A percentile compares a stretch with the other conserved stretches of the same genome.
Evolutionary conservation across 2,113 vertebrate species (phyloP).

Genomic region (Psophia crepitans): DNA sequence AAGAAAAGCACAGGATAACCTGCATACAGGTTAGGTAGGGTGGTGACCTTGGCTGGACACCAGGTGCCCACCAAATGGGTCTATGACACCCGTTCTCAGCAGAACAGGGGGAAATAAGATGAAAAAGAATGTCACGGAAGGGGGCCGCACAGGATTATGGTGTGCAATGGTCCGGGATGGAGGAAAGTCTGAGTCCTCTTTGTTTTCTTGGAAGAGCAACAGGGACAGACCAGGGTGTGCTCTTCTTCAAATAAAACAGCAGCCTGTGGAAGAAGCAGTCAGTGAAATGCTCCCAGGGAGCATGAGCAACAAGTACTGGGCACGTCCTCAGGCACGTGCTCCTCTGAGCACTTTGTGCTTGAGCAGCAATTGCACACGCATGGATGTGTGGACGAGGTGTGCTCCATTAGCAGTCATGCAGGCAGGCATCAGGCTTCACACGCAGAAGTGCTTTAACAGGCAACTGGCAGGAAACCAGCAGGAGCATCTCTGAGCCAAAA

Average conservation of each 20-base stretch:
- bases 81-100: not conserved
- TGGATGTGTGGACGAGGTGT: not conserved
- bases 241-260: not conserved
- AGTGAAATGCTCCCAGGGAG: not conserved
- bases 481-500: no score
- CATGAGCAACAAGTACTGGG: not conserved
- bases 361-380: not conserved
- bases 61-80: not conserved
- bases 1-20: not conserved
- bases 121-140: not conserved
- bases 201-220: not conserved
- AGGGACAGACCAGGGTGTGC: fast-evolving
- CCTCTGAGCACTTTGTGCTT: no score
- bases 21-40: not conserved
- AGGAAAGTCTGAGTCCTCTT: not conserved
- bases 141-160: not conserved
- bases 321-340: not conserved
- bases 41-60: not conserved
- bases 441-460: no score
- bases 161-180: not conserved
- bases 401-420: no score
- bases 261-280: not conserved
- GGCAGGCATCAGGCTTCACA: not conserved
- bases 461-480: not conserved
- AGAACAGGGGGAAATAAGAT: no score